Base-by-base conservation (phyloP, 2,797 vertebrate species). In the Falco berigora region DNA sequence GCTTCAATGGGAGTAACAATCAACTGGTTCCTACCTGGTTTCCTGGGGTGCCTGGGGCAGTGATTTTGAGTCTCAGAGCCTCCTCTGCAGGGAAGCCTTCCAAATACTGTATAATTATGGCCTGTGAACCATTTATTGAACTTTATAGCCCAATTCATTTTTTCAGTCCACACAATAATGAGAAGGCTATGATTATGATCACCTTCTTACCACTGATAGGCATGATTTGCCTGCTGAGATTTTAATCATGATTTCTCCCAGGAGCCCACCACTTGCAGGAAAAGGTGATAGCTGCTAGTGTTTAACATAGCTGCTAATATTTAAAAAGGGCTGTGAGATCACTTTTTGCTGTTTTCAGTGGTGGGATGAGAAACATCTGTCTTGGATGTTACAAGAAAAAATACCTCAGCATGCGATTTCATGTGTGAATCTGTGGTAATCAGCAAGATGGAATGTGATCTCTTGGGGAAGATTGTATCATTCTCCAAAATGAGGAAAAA, bases 351-450 rank as follows among this genome's bases (percentile, higher is more conserved):
- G 27, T 64, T 96, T 86, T 85, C 55, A 67, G 32, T 69, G 69
- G 8, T 10, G 52, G 55, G 74, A 73, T 94, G 77, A 85, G 79
- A 92, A 96, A 95, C 86, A 95, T 85, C 92, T 95, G 86, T 90
- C 80, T 82, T 80, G 55, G 90, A 62, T 56, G 12, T 73, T 88
- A 62, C 25, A 46, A 79, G 59, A 28, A 44, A 79, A 85, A 89
- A 67, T 23, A 88, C n/a, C 76, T 95, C 80, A 52, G 76, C 42
- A 10, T 86, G 77, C 8, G 1, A 44, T 95, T 95, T 87, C 63
- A 40, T 73, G 36, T 68, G 88, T 90, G 83, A 69, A 84, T 95
- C 66, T 93, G 42, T 90, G 56, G 20, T 92, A 61, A 85, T 95
- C 86, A 93, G 63, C 80, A 79, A 73, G 71, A 88, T 92, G 94